These are phyloP conservation scores for Notolepis coatsorum DNA, from an alignment of 2,797 vertebrate genomes.

Conservation along the genomic window DNA sequence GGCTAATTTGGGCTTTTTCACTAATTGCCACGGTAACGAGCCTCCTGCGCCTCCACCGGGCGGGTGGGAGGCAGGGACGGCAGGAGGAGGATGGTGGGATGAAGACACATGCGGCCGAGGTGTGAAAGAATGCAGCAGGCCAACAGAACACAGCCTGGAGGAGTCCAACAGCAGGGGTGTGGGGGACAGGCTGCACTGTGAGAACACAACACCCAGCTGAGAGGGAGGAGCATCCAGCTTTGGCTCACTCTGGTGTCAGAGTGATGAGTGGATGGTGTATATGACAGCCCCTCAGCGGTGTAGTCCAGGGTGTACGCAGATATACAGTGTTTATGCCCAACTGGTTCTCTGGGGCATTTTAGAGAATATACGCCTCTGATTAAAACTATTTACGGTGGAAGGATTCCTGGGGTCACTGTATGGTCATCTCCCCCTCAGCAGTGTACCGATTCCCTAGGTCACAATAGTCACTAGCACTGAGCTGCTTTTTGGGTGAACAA, in stretches of 20 bases:
- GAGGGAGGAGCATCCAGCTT: slow-evolving; percentile 66
- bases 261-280: neutral
- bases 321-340: no score
- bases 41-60: slow-evolving; percentile 83
- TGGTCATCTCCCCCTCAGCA: no score
- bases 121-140: slow-evolving; percentile 85
- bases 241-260: slow-evolving; percentile 33
- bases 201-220: slow-evolving; percentile 80
- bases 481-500: no score
- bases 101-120: slow-evolving; percentile 76
- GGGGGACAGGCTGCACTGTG: slow-evolving; percentile 81
- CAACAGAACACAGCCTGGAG: slow-evolving; percentile 83
- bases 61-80: slow-evolving; percentile 79
- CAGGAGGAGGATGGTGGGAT: slow-evolving; percentile 79
- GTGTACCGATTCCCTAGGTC: no score
- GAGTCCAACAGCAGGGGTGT: slow-evolving; percentile 82
- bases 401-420: no score
- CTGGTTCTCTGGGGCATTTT: no score
- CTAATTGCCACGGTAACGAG: slow-evolving; percentile 90
- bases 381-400: no score
- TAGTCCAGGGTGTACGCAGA: no score
- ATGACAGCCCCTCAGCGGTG: no score
- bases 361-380: no score
- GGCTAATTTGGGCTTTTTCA: slow-evolving; percentile 86
- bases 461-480: no score